Conservation (phyloP, 2,888 invertebrate species). For the Anticlea derivata region DNA sequence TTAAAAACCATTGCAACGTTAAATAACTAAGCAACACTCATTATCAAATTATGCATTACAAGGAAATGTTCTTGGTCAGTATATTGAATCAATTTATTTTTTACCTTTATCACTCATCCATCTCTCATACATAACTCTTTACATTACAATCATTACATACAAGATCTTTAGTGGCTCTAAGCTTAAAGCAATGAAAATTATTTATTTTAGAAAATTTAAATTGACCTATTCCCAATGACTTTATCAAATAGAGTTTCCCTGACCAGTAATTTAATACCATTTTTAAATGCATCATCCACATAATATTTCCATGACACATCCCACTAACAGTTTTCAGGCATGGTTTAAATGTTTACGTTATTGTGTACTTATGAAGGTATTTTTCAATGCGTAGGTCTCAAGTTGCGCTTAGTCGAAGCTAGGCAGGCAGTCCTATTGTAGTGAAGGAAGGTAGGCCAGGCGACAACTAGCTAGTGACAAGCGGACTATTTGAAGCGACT, state of each 20-base stretch:
- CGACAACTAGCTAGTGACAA: slow-evolving; percentile 74
- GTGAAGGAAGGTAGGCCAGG: slow-evolving; percentile 70
- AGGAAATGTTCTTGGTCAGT: slow-evolving; percentile 14
- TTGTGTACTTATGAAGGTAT: slow-evolving; percentile 57
- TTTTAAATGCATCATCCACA: neutral
- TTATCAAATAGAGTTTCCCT: neutral
- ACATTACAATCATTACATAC: slow-evolving; percentile 24
- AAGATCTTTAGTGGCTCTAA: neutral
- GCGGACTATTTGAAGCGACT: slow-evolving; percentile 70
- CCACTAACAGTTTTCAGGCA: slow-evolving; percentile 22
- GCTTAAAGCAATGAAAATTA: neutral
- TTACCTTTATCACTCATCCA: slow-evolving; percentile 2
- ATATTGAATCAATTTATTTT: slow-evolving; percentile 2
- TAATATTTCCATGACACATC: slow-evolving; percentile 11
- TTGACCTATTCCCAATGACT: neutral
- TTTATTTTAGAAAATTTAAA: neutral
- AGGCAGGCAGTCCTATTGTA: slow-evolving; percentile 79
- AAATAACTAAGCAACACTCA: no score
- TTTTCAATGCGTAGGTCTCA: slow-evolving; percentile 81
- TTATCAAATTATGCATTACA: neutral
- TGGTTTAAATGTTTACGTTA: slow-evolving; percentile 17
- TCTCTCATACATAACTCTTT: slow-evolving; percentile 7
- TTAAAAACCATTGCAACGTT: no score
- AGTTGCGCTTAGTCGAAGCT: slow-evolving; percentile 79
- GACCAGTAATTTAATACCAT: neutral